These are phyloP conservation scores for Motacilla alba DNA, from an alignment of 2,113 vertebrate genomes.

Conservation along the genomic window DNA sequence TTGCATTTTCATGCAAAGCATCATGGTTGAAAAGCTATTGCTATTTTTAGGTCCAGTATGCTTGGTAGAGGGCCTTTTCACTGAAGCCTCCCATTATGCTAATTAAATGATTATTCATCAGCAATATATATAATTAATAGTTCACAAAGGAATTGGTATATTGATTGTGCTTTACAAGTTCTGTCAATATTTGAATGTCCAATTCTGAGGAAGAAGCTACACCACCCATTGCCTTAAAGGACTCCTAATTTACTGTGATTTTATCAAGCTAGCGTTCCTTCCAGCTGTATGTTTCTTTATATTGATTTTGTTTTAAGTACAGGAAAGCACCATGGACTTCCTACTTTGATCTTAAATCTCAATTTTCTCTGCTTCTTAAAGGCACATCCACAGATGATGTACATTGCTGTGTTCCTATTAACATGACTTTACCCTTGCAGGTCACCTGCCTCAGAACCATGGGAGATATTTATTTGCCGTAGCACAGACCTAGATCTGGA, in stretches of 20 bases:
- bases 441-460: background rate
- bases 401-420: background rate
- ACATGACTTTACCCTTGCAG: background rate
- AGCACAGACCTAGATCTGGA: background rate
- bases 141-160: slow-evolving; percentile 28
- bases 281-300: slow-evolving; percentile 5
- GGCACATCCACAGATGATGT: background rate
- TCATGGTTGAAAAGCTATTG: background rate
- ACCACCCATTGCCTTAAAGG: background rate
- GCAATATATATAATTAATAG: slow-evolving; percentile 45
- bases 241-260: slow-evolving; percentile 37
- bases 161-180: slow-evolving; percentile 19
- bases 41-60: background rate
- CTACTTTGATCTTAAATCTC: background rate
- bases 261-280: slow-evolving; percentile 9
- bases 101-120: slow-evolving; percentile 32
- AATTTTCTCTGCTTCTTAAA: background rate
- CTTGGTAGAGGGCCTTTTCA: background rate
- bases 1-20: background rate
- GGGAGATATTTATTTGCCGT: background rate
- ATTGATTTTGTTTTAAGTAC: slow-evolving; percentile 40
- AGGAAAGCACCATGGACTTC: background rate
- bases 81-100: slow-evolving; percentile 1
- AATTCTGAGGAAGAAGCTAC: slow-evolving; percentile 8
- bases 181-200: slow-evolving; percentile 43